A percentile compares a stretch with the other conserved stretches of the same genome.
These are phyloP conservation scores for Cinclus cinclus DNA, from an alignment of 2,113 vertebrate species.

Conservation along the genomic window DNA sequence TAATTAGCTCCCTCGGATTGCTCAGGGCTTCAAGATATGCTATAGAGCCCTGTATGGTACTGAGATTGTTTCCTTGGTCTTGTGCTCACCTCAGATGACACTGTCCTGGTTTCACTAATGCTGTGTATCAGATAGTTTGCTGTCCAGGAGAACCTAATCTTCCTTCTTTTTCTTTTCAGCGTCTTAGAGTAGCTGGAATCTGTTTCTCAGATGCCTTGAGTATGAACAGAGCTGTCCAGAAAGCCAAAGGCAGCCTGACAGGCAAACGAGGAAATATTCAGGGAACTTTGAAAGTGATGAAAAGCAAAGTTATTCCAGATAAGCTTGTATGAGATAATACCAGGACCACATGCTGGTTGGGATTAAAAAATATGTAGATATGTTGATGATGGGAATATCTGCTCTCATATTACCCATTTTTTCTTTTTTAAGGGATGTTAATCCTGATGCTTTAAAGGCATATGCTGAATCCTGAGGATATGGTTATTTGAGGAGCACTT, in stretches of 20 bases:
- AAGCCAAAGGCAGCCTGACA: not conserved
- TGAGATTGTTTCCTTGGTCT: not conserved
- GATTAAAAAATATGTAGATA: constrained; percentile 52
- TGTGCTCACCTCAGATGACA: not conserved
- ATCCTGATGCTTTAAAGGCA: constrained; percentile 22
- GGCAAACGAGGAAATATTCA: constrained; percentile 29
- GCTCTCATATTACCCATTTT: constrained; percentile 32
- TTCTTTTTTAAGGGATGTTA: constrained; percentile 38
- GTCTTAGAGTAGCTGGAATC: not conserved
- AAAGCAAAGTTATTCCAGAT: constrained; percentile 48
- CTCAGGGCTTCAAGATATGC: not conserved
- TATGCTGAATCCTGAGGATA: not conserved
- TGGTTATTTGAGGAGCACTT: constrained; percentile 29
- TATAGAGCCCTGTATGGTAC: not conserved
- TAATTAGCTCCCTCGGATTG: not conserved
- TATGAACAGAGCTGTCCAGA: not conserved
- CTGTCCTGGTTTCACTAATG: not conserved
- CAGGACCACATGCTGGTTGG: constrained; percentile 1
- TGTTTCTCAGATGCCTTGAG: not conserved
- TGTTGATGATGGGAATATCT: constrained; percentile 51
- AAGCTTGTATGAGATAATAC: constrained; percentile 39
- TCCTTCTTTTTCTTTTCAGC: not conserved
- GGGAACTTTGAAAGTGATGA: constrained; percentile 36
- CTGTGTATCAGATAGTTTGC: not conserved
- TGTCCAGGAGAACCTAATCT: not conserved